Percentiles rank a stretch among this genome's conserved stretches.
phyloP scores from a whole-genome alignment of 2,113 vertebrate species.

The Pelodiscus sinensis region DNA sequence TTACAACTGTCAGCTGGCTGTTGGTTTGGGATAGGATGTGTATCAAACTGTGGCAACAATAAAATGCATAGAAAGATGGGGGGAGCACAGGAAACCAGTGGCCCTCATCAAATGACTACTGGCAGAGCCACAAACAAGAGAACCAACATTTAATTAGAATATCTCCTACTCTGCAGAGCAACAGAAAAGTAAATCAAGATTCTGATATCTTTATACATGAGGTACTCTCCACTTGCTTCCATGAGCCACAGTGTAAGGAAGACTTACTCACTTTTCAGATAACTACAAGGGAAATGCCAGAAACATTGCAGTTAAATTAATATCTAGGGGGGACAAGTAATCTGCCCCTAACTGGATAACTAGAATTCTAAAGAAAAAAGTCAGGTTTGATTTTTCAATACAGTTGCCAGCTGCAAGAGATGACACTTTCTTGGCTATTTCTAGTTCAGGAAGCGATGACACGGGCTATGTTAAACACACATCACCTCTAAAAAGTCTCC shows the following conservation, averaged over 20 bases:
- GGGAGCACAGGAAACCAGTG: slow-evolving; percentile 45
- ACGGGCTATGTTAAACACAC: neutral
- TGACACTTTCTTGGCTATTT: slow-evolving; percentile 25
- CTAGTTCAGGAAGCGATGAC: neutral
- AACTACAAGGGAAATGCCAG: neutral
- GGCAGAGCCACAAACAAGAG: slow-evolving; percentile 27
- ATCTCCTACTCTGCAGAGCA: neutral
- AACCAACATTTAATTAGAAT: neutral
- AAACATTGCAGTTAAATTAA: neutral
- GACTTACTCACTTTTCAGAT: neutral
- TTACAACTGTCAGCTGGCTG: slow-evolving; percentile 47
- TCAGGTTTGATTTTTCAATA: slow-evolving; percentile 1
- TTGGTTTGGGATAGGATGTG: slow-evolving; percentile 56
- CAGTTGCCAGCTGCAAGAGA: slow-evolving; percentile 25
- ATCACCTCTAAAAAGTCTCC: neutral
- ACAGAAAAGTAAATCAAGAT: neutral
- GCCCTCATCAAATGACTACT: slow-evolving; percentile 38
- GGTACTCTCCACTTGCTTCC: neutral
- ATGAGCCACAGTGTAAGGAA: neutral
- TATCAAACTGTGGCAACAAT: slow-evolving; percentile 15
- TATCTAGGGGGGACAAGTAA: neutral
- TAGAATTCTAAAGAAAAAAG: neutral
- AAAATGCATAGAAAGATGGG: slow-evolving; percentile 24
- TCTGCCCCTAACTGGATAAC: neutral
- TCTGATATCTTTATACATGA: neutral